phyloP scores from a whole-genome alignment of 2,113 vertebrate species.

The Ictidomys tridecemlineatus region DNA sequence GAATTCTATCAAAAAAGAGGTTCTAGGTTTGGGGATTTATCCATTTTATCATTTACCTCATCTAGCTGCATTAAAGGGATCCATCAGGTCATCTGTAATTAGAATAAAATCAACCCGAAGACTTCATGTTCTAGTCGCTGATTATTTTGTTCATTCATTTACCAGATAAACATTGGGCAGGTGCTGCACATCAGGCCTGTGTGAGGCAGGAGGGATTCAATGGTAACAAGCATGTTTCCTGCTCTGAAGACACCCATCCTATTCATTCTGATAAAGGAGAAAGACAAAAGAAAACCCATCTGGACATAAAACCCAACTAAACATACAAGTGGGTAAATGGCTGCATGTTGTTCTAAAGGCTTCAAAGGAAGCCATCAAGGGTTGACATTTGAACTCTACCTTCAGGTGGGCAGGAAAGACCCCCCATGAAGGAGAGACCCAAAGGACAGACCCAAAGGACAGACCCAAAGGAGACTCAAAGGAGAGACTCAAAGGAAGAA shows the following conservation, averaged over 20 bases:
- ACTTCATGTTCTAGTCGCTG: background rate
- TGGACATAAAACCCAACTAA: background rate
- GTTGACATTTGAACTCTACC: background rate
- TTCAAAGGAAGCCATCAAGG: background rate
- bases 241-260: background rate
- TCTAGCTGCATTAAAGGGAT: too few relatives aligned
- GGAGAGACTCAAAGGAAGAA: background rate
- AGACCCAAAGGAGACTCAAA: background rate
- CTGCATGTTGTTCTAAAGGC: background rate
- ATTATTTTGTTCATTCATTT: background rate
- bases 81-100: background rate
- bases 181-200: background rate
- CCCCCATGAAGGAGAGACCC: background rate
- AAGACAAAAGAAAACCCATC: background rate
- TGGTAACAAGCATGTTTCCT: background rate
- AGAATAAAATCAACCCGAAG: background rate
- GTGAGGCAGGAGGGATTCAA: background rate
- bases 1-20: background rate
- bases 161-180: background rate
- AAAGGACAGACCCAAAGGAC: background rate
- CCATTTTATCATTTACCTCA: background rate
- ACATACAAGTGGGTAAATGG: background rate
- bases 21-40: too few relatives aligned
- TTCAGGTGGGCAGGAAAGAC: background rate
- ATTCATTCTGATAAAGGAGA: background rate